phyloP scores from a whole-genome alignment of 2,113 vertebrate genomes.

The Pitta sordida region DNA sequence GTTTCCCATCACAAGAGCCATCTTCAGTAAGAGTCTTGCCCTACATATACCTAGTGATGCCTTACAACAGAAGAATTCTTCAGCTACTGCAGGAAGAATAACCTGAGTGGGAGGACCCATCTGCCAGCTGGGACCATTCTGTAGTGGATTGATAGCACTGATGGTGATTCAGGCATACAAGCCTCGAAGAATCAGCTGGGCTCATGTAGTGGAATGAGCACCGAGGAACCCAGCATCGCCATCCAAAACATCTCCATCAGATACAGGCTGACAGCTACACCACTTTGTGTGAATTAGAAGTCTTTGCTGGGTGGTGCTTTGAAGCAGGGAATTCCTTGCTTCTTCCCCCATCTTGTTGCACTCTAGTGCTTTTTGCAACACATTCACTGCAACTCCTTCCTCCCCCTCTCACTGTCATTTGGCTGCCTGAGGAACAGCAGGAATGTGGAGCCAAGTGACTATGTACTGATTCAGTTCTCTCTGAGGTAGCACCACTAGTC shows the following conservation, averaged over 20 bases:
- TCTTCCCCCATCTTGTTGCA: background rate
- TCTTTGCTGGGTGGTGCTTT: background rate
- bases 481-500: background rate
- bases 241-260: background rate
- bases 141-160: background rate
- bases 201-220: background rate
- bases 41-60: no score
- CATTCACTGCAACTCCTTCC: background rate
- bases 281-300: background rate
- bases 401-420: background rate
- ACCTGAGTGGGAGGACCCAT: accelerated
- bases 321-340: background rate
- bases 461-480: background rate
- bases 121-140: accelerated
- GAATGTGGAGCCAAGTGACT: background rate
- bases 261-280: background rate
- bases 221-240: background rate
- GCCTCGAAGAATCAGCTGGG: background rate
- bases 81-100: background rate
- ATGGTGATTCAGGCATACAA: accelerated
- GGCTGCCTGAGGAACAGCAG: background rate
- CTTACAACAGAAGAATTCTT: background rate
- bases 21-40: accelerated
- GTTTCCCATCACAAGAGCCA: background rate
- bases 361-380: background rate